Base-by-base conservation (phyloP, 2,113 vertebrate species). In the Coturnix japonica region DNA sequence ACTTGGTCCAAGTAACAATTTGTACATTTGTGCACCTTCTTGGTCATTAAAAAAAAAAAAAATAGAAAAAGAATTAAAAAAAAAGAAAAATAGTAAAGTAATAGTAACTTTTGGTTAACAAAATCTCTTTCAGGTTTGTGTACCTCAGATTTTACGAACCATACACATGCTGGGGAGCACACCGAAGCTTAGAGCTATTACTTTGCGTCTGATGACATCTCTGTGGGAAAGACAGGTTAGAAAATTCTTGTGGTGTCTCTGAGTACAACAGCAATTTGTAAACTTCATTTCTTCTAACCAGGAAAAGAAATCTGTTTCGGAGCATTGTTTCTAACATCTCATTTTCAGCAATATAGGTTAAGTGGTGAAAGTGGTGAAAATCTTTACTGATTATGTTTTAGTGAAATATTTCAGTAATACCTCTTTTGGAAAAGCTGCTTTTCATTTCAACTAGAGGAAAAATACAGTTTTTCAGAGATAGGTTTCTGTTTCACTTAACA, bases 141-240 rank as follows among this genome's bases (percentile, higher is more conserved):
- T 99, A 61, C 96, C 98, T 47, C 97, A 98, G 94, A 98, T 99
- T 96, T 97, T 99, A 15, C 98, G 98, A 87, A 97, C 97, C 9
- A 97, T 99, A 56, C 97, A 98, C 56, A 96, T 97, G 91, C 93
- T 99, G 70, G 98, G 98, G 69, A 98, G 97, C 47, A 89, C 97
- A 4, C 97, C 98, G 70, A 98, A 98, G 78, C 98, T 99, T 78
- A 97, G 97, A 95, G 97, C 98, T 11, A 86, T 99, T 94, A 96
- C 97, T 30, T 90, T 99, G 94, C 98, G 99, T 19, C 97, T 99
- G 81, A 97, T 99, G 97, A 98, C 98, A 3, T 96, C 96, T 23
- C 97, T 99, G n/a, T 99, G 99, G 99, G 98, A 98, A 91, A 99
- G 98, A 94, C 99, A 99, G 98, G 99, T 99, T 70, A 82, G 93